Conservation (phyloP, 2,888 invertebrate genomes). For the Leptinotarsa haldemani region DNA sequence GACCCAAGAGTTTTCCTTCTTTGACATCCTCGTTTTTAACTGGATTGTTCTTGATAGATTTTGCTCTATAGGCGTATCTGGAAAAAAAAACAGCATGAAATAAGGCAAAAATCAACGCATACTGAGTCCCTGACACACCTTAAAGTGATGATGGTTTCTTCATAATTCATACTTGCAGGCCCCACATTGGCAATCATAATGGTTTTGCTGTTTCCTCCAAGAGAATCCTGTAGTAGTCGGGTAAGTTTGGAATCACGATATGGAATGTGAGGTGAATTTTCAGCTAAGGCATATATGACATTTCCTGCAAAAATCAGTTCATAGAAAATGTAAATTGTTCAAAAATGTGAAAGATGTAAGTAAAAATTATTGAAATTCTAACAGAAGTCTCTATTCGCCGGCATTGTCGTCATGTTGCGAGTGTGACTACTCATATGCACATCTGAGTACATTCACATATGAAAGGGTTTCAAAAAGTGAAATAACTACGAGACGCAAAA, state of each 20-base stretch:
- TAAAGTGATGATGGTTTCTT: conserved; percentile 96
- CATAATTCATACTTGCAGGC: conserved; percentile 97
- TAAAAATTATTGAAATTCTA: too few species aligned
- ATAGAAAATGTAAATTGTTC: not conserved
- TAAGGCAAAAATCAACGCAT: not conserved
- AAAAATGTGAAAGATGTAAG: too few species aligned
- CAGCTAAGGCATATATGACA: conserved; percentile 97
- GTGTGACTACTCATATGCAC: too few species aligned
- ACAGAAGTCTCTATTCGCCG: too few species aligned
- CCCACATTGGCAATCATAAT: conserved; percentile 99
- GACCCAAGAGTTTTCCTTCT: conserved; percentile 92
- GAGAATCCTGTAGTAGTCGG: conserved; percentile 93
- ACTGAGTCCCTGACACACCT: conserved; percentile 62
- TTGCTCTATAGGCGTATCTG: conserved; percentile 93
- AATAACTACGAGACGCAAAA: too few species aligned
- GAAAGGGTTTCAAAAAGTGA: too few species aligned
- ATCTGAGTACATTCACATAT: too few species aligned
- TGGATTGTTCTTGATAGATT: conserved; percentile 98
- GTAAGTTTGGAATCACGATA: conserved; percentile 98
- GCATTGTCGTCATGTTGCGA: too few species aligned
- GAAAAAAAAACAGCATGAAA: not conserved
- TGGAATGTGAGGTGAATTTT: conserved; percentile 94
- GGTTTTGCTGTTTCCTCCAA: conserved; percentile 95
- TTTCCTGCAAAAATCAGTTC: conserved; percentile 68
- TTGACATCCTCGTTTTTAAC: conserved; percentile 99